Percentiles rank a stretch among this genome's conserved stretches.
These are phyloP conservation scores for Ethmia dodecea DNA, from an alignment of 2,888 invertebrate genomes.

Conservation along the genomic window DNA sequence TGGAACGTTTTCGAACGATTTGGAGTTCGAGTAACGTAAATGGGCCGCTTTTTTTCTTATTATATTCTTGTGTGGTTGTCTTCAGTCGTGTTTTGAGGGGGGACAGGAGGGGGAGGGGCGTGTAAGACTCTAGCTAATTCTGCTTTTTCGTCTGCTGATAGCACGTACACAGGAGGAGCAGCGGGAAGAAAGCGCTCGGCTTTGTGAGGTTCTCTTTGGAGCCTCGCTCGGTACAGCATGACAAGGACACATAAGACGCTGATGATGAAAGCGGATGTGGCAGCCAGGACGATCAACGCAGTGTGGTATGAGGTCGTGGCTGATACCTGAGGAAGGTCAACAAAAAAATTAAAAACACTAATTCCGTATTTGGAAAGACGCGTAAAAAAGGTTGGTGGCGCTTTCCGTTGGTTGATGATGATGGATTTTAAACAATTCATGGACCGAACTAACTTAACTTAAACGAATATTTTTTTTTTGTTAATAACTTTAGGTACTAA, in stretches of 20 bases:
- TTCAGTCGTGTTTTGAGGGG: constrained; percentile 30
- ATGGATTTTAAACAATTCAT: background rate
- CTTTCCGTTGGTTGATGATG: no score
- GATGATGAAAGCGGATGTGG: constrained; percentile 88
- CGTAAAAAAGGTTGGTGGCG: no score
- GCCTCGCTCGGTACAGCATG: constrained; percentile 82
- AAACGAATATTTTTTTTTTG: no score
- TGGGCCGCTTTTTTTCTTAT: constrained; percentile 19
- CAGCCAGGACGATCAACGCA: constrained; percentile 85
- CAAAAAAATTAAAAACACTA: no score
- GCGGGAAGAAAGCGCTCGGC: constrained; percentile 79
- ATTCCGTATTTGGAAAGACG: no score
- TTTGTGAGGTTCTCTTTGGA: constrained; percentile 71
- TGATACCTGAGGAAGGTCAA: constrained; percentile 55
- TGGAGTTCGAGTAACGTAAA: constrained; percentile 19
- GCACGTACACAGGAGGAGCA: constrained; percentile 82
- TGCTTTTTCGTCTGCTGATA: constrained; percentile 81
- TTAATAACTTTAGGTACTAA: no score
- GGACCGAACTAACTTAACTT: no score
- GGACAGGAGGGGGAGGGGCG: constrained; percentile 49
- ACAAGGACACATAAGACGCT: constrained; percentile 86
- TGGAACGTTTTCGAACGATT: constrained; percentile 4
- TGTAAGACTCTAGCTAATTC: constrained; percentile 65
- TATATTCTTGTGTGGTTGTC: constrained; percentile 49
- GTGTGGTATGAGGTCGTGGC: constrained; percentile 85